Conservation (phyloP, 1,140 invertebrate genomes). For the Diorhabda sublineata region DNA sequence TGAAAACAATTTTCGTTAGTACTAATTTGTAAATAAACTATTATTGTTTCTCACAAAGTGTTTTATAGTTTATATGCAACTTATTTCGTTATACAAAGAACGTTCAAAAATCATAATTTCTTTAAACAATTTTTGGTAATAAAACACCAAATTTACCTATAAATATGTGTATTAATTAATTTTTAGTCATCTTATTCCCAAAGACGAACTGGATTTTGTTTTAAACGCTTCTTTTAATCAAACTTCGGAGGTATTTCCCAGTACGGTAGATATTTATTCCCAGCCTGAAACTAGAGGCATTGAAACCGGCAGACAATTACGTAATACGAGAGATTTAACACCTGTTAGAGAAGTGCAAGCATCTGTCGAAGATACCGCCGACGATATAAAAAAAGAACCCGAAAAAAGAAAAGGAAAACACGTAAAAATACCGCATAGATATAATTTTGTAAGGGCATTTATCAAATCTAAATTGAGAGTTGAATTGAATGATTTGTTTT, state of each 20-base stretch:
- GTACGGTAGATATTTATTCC: constrained; percentile 55
- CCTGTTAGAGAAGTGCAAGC: constrained; percentile 40
- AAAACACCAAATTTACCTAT: no score
- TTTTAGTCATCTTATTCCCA: constrained; percentile 48
- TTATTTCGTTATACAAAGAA: no score
- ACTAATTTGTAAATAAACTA: no score
- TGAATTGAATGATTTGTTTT: not conserved
- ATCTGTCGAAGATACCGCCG: constrained; percentile 1
- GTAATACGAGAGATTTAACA: constrained; percentile 54
- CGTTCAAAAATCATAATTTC: no score
- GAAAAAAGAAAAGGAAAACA: constrained; percentile 2
- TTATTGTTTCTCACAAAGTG: no score
- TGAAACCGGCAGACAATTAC: constrained; percentile 53
- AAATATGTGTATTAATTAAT: no score
- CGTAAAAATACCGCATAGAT: constrained; percentile 27
- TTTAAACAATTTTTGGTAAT: no score
- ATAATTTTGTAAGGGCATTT: constrained; percentile 30
- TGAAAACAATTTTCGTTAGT: no score
- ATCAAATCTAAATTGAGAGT: not conserved
- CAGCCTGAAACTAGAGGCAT: constrained; percentile 56
- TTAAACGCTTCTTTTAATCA: constrained; percentile 59
- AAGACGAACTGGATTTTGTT: constrained; percentile 59
- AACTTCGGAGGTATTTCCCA: constrained; percentile 54
- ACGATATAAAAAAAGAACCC: not conserved
- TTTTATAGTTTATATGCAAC: no score